These are phyloP conservation scores for Eunapius fragilis DNA, from an alignment of 37 sponge, comb jelly and placozoan genomes.

Conservation along the genomic window DNA sequence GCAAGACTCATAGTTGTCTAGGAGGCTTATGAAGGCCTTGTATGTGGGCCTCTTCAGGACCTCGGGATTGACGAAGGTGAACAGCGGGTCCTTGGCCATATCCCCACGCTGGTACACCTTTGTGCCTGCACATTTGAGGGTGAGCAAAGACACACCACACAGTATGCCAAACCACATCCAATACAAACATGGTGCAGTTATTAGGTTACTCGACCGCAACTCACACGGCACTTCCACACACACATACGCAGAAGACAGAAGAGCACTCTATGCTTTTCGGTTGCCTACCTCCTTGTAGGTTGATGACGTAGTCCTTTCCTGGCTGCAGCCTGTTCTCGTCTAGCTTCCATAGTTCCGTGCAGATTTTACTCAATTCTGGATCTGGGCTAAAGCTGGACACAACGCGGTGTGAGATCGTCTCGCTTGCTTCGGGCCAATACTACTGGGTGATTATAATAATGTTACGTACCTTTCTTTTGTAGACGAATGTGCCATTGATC, in stretches of 20 bases:
- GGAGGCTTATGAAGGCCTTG: conserved; percentile 77
- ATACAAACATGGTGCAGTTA: background rate
- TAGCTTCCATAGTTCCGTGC: conserved; percentile 69
- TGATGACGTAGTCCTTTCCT: conserved; percentile 71
- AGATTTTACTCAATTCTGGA: conserved; percentile 53
- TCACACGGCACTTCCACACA: too few relatives aligned
- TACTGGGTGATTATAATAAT: too few relatives aligned
- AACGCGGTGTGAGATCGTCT: background rate
- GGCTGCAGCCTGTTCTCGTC: conserved; percentile 78
- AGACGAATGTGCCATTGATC: background rate
- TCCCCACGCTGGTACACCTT: conserved; percentile 68
- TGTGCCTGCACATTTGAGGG: conserved; percentile 41
- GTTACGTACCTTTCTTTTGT: background rate
- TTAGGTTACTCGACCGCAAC: background rate
- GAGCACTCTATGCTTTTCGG: too few relatives aligned
- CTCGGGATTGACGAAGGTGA: conserved; percentile 71
- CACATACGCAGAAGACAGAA: too few relatives aligned
- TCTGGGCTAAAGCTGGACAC: conserved; percentile 21
- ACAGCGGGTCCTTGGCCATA: conserved; percentile 73
- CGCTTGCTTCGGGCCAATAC: too few relatives aligned
- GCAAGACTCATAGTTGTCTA: conserved; percentile 90
- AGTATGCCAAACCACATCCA: background rate
- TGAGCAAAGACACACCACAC: background rate
- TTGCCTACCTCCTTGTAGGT: conserved; percentile 73
- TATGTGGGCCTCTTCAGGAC: conserved; percentile 71